Evolutionary conservation across 2,888 invertebrate species (phyloP), one percentile per base, ranked within the genome.

Genomic region (Lamellibrachia satsuma): DNA sequence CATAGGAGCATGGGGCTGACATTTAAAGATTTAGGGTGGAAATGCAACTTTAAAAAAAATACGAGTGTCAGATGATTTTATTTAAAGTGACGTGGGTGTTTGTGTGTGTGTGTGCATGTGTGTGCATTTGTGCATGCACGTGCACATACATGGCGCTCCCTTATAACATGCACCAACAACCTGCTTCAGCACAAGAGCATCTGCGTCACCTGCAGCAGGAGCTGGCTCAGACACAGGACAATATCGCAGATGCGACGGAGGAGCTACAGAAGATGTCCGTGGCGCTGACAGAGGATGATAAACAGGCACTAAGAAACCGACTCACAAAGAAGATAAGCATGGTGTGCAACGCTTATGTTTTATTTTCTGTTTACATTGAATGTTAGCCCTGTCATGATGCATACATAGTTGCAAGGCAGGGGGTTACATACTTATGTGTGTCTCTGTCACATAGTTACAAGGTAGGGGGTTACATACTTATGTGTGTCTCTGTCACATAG

Each of bases 281-380:
- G 91, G 93, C 94, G 0, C 94, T 95, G 91, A 93, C 93, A 39
- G 95, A 95, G 91, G 95, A 96, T 93, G 95, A 95, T 92, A 96
- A 96, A 93, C 94, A 94, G 92, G 94, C 95, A 91, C 94, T 96
- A 7, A 93, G 96, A 52, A 95, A 95, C 93, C 94, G 94, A 91
- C 94, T 96, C 90, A 95, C 95, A 3, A 94, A 94, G 92, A 96
- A 96, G 93, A 96, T 96, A 95, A 95, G 95, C 93, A 95, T 94
- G 90, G 96, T 96, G 93, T 93, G 95, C 93, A n/a, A n/a, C 1
- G 8, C 27, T 55, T 7, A 9, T 1, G 3, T n/a, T 91, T 39
- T 52, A n/a, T 91, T 91, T 51, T 91, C 52, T 7, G 22, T 52
- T 39, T 91, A 51, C 2, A 3, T 52, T 91, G 55, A 52, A 11